Percentiles rank a stretch among this genome's conserved stretches.
Evolutionary conservation across 1,140 invertebrate genomes (phyloP).

Genomic region (Periplaneta americana): DNA sequence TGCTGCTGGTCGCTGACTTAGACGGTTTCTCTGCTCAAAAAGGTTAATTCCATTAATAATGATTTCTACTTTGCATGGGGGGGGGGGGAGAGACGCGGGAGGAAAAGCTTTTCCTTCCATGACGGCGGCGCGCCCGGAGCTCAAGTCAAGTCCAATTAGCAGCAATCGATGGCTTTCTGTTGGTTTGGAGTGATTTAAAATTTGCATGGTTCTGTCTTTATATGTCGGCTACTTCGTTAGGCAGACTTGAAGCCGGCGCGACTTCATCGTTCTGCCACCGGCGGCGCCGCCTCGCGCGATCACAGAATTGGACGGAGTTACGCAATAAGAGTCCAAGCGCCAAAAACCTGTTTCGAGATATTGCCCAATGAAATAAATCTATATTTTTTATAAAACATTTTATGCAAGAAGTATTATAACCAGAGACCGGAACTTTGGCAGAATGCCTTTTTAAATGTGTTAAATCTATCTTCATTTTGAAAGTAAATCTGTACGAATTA

Average conservation of each 20-base stretch:
- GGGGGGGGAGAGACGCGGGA: background rate
- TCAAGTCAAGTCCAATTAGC: conserved; percentile 6
- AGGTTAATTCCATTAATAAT: conserved; percentile 12
- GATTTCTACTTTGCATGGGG: background rate
- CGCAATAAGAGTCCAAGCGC: too few species aligned
- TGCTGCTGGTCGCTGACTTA: background rate
- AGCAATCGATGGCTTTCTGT: conserved; percentile 6
- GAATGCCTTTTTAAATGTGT: too few species aligned
- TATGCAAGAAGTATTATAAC: too few species aligned
- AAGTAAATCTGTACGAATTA: too few species aligned
- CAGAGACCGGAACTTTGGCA: too few species aligned
- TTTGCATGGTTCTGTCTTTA: conserved; percentile 11
- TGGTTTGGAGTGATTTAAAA: conserved; percentile 11
- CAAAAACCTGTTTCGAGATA: too few species aligned
- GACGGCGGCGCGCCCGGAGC: background rate
- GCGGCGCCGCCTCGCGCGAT: too few species aligned
- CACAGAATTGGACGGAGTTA: too few species aligned
- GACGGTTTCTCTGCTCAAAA: background rate
- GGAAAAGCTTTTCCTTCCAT: background rate
- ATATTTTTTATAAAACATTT: too few species aligned
- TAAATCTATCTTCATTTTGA: too few species aligned
- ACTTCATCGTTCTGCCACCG: background rate
- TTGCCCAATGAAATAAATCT: too few species aligned
- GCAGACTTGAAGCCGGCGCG: background rate
- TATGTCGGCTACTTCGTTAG: background rate